These are phyloP conservation scores for Gnathonemus longibarbis DNA, from an alignment of 2,113 vertebrate genomes.

Conservation along the genomic window DNA sequence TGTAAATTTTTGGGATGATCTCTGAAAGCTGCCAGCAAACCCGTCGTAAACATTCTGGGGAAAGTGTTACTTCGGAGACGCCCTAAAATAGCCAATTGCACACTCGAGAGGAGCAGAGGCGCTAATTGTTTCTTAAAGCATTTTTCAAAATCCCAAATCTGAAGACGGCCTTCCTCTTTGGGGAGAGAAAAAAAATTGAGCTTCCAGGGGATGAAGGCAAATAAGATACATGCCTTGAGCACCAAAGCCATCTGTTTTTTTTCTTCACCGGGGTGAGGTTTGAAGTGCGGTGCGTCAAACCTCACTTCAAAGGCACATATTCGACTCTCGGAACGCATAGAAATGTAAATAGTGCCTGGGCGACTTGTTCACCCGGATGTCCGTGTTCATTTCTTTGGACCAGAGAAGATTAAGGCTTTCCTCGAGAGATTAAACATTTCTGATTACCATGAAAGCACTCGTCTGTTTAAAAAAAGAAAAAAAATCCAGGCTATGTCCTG, in stretches of 20 bases:
- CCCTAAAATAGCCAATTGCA: not conserved
- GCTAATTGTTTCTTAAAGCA: conserved; percentile 6
- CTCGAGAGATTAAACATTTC: conserved; percentile 1
- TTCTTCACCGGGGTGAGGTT: not conserved
- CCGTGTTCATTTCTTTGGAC: not conserved
- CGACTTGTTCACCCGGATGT: not conserved
- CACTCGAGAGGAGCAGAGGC: not conserved
- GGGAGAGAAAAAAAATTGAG: not conserved
- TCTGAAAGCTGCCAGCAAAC: not conserved
- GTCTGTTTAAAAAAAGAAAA: conserved; percentile 6
- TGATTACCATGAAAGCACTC: not conserved
- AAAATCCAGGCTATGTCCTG: not conserved
- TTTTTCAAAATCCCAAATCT: not conserved
- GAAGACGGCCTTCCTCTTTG: not conserved
- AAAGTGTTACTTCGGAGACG: not conserved
- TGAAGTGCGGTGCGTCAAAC: not conserved
- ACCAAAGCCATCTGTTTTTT: not conserved
- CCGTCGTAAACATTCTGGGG: not conserved
- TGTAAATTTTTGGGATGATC: not conserved
- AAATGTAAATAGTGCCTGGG: not conserved
- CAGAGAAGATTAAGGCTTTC: not conserved
- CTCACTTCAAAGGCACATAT: not conserved
- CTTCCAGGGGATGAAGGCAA: not conserved
- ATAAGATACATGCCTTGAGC: not conserved
- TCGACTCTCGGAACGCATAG: not conserved